phyloP scores from a whole-genome alignment of 1,140 invertebrate species.

The Agraylea sexmaculata region DNA sequence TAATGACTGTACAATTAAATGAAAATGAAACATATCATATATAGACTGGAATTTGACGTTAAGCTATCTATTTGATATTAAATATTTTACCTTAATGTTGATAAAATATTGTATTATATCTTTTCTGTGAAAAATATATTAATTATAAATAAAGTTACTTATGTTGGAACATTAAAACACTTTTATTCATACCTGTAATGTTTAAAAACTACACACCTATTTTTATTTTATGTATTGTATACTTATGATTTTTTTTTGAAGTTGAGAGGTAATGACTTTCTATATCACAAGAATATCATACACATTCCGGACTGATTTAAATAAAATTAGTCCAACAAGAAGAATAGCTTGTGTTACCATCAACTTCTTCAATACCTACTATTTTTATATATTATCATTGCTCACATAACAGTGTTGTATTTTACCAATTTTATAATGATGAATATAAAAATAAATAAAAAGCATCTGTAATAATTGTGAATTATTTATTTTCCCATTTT shows the following conservation, averaged over 20 bases:
- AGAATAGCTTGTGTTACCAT: not conserved
- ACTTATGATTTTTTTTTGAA: no score
- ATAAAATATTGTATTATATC: slow-evolving; percentile 17
- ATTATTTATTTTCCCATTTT: slow-evolving; percentile 40
- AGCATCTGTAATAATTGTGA: slow-evolving; percentile 38
- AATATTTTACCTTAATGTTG: slow-evolving; percentile 13
- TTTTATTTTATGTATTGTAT: no score
- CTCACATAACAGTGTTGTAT: not conserved
- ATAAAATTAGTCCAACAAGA: slow-evolving; percentile 16
- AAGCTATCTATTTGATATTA: slow-evolving; percentile 13
- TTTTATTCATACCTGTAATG: no score
- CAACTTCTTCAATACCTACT: not conserved
- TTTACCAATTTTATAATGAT: slow-evolving; percentile 6
- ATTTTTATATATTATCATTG: not conserved
- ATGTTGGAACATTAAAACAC: no score
- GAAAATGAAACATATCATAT: slow-evolving; percentile 23
- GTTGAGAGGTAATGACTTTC: no score
- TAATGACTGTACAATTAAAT: slow-evolving; percentile 21
- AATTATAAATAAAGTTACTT: slow-evolving; percentile 17
- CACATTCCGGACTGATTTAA: no score
- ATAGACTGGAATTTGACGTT: slow-evolving; percentile 22
- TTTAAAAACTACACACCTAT: no score
- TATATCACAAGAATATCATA: no score
- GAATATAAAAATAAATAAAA: slow-evolving; percentile 25
- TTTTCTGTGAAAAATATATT: slow-evolving; percentile 18